Conservation (phyloP, 2,888 invertebrate species). For the Euzetes globulus region DNA sequence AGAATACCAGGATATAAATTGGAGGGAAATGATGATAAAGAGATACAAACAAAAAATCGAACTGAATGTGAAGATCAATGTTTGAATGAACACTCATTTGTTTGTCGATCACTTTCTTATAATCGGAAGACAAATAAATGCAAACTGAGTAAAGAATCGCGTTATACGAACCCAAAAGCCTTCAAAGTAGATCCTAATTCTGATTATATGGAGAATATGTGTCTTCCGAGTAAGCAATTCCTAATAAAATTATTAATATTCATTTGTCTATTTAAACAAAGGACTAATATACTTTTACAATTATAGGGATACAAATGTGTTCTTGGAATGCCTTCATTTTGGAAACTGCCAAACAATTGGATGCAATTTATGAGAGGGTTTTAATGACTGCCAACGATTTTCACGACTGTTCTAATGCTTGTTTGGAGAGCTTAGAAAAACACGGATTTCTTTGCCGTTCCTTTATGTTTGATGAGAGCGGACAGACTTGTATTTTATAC, state of each 20-base stretch:
- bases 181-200: slow-evolving; percentile 76
- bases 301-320: slow-evolving; percentile 38
- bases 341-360: slow-evolving; percentile 42
- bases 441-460: slow-evolving; percentile 50
- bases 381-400: slow-evolving; percentile 40
- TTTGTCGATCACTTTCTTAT: slow-evolving; percentile 77
- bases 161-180: slow-evolving; percentile 74
- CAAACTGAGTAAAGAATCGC: slow-evolving; percentile 69
- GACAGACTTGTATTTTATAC: slow-evolving; percentile 75
- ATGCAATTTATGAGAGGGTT: slow-evolving; percentile 41
- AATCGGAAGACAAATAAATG: slow-evolving; percentile 70
- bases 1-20: slow-evolving; percentile 53
- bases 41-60: slow-evolving; percentile 72
- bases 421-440: slow-evolving; percentile 41
- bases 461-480: slow-evolving; percentile 78
- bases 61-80: slow-evolving; percentile 86
- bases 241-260: no score
- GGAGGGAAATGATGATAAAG: slow-evolving; percentile 53
- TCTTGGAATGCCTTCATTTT: slow-evolving; percentile 42
- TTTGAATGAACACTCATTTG: slow-evolving; percentile 64
- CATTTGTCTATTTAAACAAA: no score
- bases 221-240: slow-evolving; percentile 63
- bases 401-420: slow-evolving; percentile 41
- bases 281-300: no score
- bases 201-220: slow-evolving; percentile 84